A percentile compares a stretch with the other conserved stretches of the same genome.
phyloP scores from a whole-genome alignment of 1,140 invertebrate genomes.

The Drosophila murphyi region DNA sequence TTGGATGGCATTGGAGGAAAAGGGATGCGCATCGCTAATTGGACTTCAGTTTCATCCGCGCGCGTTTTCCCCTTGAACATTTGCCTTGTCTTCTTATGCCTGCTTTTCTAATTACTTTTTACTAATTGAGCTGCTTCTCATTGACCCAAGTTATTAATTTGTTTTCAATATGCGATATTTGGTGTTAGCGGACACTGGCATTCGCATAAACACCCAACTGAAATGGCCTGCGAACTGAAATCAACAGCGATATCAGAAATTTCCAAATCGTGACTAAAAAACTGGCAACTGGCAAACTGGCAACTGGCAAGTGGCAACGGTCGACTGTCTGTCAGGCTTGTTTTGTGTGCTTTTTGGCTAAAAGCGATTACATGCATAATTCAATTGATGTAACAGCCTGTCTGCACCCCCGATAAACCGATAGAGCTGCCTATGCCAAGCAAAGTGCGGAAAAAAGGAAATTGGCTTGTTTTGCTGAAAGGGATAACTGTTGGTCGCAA shows the following conservation, averaged over 20 bases:
- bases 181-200: conserved; percentile 37
- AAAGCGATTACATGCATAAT: conserved; percentile 80
- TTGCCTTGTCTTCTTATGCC: conserved; percentile 20
- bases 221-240: conserved; percentile 6
- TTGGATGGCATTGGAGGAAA: conserved; percentile 16
- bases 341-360: conserved; percentile 43
- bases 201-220: conserved; percentile 33
- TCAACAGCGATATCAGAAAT: not conserved
- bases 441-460: not conserved
- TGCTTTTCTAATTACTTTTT: conserved; percentile 67
- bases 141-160: conserved; percentile 50
- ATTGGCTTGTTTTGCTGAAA: conserved; percentile 3
- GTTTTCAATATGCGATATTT: conserved; percentile 61
- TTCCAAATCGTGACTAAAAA: conserved; percentile 4
- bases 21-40: conserved; percentile 60
- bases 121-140: conserved; percentile 59
- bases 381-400: conserved; percentile 75
- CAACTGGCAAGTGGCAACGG: not conserved
- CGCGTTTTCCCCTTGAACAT: conserved; percentile 28
- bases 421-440: not conserved
- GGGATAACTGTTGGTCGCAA: conserved; percentile 30
- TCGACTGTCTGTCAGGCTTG: conserved; percentile 7
- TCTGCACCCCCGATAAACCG: not conserved
- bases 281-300: too few relatives aligned
- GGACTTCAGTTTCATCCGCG: conserved; percentile 26